Evolutionary conservation across 2,888 invertebrate species (phyloP).

Genomic region (Chromoteleia sp.): DNA sequence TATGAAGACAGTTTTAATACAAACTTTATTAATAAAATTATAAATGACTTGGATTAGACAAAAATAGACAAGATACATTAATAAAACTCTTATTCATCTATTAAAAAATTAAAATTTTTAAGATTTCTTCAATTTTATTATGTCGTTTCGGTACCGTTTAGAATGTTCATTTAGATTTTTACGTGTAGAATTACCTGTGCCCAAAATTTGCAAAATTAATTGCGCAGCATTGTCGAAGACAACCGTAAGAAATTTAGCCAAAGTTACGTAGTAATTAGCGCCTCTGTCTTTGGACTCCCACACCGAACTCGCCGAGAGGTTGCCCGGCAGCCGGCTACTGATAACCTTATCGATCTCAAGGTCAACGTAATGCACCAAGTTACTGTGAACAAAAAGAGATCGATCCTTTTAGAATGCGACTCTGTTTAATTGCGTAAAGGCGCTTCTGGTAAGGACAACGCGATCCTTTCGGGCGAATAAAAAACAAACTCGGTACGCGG

Average conservation of each 20-base stretch:
- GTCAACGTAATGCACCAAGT: conserved; percentile 75
- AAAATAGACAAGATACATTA: too few relatives aligned
- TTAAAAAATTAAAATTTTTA: too few relatives aligned
- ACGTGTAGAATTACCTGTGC: conserved; percentile 33
- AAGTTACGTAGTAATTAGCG: conserved; percentile 74
- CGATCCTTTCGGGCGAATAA: conserved; percentile 25
- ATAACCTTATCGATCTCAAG: conserved; percentile 76
- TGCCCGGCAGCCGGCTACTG: conserved; percentile 67
- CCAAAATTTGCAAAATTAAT: conserved; percentile 64
- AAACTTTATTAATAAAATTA: too few relatives aligned
- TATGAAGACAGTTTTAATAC: too few relatives aligned
- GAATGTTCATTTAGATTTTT: too few relatives aligned
- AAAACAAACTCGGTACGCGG: conserved; percentile 41
- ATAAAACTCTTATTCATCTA: too few relatives aligned
- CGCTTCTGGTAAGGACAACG: conserved; percentile 16
- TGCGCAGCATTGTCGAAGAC: conserved; percentile 73
- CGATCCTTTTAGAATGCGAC: conserved; percentile 13
- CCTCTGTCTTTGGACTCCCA: conserved; percentile 72
- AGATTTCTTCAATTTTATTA: too few relatives aligned
- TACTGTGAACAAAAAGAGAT: conserved; percentile 66
- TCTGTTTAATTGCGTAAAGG: conserved; percentile 18
- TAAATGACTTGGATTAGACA: too few relatives aligned
- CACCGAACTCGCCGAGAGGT: conserved; percentile 69
- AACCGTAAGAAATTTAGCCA: conserved; percentile 75
- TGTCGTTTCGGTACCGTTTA: too few relatives aligned